Base-by-base conservation (phyloP, 2,113 vertebrate genomes). In the Neoarius graeffei region DNA sequence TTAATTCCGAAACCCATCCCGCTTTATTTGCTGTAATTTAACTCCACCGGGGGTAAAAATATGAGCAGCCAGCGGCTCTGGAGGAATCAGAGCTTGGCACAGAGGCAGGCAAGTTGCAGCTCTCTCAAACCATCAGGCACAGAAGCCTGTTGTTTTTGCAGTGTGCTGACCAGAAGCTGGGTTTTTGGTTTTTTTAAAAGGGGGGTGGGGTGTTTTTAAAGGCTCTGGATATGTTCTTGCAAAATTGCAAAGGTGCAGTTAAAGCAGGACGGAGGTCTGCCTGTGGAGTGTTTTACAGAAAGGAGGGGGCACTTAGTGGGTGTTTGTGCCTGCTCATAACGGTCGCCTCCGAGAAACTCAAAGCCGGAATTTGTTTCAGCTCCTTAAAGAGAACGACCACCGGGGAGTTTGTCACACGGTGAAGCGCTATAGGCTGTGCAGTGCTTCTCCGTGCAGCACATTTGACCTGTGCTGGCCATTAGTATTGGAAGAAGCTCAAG, bases 11-110 rank as follows among this genome's bases (percentile, higher is more conserved):
- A 95, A 95, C 94, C 95, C 94, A 92, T 96, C 97, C 94, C 94
- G 95, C 95, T 94, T 96, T 93, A 97, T 97, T 99, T 98, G 96
- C 97, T 98, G 97, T 99, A 98, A 98, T 95, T 94, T 95, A 96
- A 98, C 96, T 96, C 96, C 94, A 93, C 94, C 92, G 95, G 73
- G 48, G 96, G 96, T 98, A 97, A 98, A 99, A 98, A 97, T 98
- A 97, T 97, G 96, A 97, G 96, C 94, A 95, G 95, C 95, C 94
- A 93, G 94, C 92, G 87, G 93, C 92, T 93, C 94, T 73, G 92
- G 94, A 89, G 94, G 95, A 96, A 97, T 96, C 94, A 92, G 91
- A 62, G 57, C 57, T 82, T 62, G 80, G 80, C 80, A 48, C 92
- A 88, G 94, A 92, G 93, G 92, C 86, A 95, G 84, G 84, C 84